Base-by-base conservation (phyloP, 2,888 invertebrate genomes). In the Neelides folsomi region DNA sequence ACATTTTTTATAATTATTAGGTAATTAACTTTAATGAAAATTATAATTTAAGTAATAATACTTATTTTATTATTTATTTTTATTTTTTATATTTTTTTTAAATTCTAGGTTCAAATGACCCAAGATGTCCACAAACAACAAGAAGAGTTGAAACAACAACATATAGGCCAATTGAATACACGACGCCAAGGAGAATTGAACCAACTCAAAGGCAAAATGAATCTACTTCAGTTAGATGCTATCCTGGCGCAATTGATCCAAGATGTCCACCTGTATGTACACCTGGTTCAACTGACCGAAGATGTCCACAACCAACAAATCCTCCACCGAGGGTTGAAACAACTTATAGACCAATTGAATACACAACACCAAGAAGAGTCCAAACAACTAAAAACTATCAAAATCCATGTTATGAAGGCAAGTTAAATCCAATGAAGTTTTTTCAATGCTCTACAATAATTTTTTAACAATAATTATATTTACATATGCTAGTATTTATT, bases 401-500 rank as follows among this genome's bases (percentile, higher is more conserved):
- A 27, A 27, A 27, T 27, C 27, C 27, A 27, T 27, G 27, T 27
- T 27, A 27, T 27, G 4, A 3, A 27, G 27, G 27, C n/a, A n/a
- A n/a, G n/a, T n/a, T n/a, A n/a, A n/a, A n/a, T n/a, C n/a, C n/a
- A n/a, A n/a, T n/a, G n/a, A n/a, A n/a, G n/a, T n/a, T n/a, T n/a
- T n/a, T n/a, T n/a, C 7, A 27, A 27, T 27, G 27, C 40, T 56
- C 63, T 34, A 65, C 58, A 46, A 49, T 47, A 40, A 56, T 51
- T 18, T 65, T 66, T 49, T 66, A 65, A 4, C 52, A 64, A 12
- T 66, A 66, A 56, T 58, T 58, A 48, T 49, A 66, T 19, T 54
- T 46, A 13, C 64, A 55, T 59, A 57, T 51, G 18, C 63, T 57
- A 1, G 69, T 69, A 57, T 53, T 69, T 61, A 54, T 67, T 63